phyloP scores from a whole-genome alignment of 2,888 invertebrate species.

The Microchrysa polita region DNA sequence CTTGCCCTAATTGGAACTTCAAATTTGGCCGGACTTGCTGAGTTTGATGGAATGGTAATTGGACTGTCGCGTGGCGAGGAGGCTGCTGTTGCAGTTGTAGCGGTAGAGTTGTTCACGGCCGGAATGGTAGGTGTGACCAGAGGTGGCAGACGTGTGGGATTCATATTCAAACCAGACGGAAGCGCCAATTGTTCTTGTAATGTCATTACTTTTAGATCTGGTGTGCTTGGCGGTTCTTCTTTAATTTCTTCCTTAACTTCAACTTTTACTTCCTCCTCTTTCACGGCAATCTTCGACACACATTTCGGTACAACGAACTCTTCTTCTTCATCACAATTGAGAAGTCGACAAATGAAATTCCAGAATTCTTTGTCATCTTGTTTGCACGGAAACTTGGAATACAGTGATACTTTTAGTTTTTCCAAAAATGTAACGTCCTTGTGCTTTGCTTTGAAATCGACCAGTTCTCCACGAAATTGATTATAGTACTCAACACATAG shows the following conservation, averaged over 20 bases:
- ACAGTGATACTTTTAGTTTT: slow-evolving; percentile 82
- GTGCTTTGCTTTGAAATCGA: slow-evolving; percentile 69
- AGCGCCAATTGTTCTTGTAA: slow-evolving; percentile 62
- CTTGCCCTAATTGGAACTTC: slow-evolving; percentile 70
- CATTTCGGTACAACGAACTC: slow-evolving; percentile 69
- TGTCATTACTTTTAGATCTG: slow-evolving; percentile 61
- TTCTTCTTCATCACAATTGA: slow-evolving; percentile 78
- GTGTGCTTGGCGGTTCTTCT: slow-evolving; percentile 52
- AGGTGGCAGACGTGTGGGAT: slow-evolving; percentile 62
- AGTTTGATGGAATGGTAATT: slow-evolving; percentile 62
- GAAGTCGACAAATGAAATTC: slow-evolving; percentile 80
- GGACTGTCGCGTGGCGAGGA: slow-evolving; percentile 63
- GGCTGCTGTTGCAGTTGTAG: slow-evolving; percentile 52
- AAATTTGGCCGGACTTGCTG: slow-evolving; percentile 65
- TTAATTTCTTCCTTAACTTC: slow-evolving; percentile 50
- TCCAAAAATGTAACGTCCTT: slow-evolving; percentile 78
- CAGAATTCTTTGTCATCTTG: slow-evolving; percentile 80
- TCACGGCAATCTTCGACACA: slow-evolving; percentile 59
- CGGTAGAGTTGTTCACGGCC: slow-evolving; percentile 52
- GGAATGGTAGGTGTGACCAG: slow-evolving; percentile 55
- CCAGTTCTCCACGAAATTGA: slow-evolving; percentile 71
- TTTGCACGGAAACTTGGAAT: slow-evolving; percentile 84
- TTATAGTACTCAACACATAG: slow-evolving; percentile 86
- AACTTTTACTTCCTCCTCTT: slow-evolving; percentile 56
- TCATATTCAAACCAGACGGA: slow-evolving; percentile 64